Evolutionary conservation across 2,888 invertebrate species (phyloP).

Genomic region (Ophonus ardosiacus): DNA sequence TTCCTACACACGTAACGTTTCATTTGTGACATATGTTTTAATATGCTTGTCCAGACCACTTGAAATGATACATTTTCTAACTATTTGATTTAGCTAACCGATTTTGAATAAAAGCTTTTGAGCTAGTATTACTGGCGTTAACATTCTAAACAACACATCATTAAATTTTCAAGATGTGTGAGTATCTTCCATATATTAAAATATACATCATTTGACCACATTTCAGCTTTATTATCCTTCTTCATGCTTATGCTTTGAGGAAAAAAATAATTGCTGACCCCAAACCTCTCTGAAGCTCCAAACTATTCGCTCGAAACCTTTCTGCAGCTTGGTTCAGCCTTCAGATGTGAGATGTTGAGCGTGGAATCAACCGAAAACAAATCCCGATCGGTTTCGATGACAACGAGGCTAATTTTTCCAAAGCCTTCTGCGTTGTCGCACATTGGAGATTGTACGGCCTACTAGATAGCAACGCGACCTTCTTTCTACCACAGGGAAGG

Average conservation of each 20-base stretch:
- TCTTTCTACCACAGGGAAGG: neutral
- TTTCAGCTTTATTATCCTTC: neutral
- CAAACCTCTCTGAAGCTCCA: too few relatives aligned
- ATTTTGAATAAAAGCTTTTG: too few relatives aligned
- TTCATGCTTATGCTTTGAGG: neutral
- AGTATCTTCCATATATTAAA: neutral
- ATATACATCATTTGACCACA: neutral
- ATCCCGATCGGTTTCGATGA: slow-evolving; percentile 62
- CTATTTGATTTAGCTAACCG: too few relatives aligned
- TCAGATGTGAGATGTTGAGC: slow-evolving; percentile 11
- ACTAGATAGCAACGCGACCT: slow-evolving; percentile 40
- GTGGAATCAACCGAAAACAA: slow-evolving; percentile 59
- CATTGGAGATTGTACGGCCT: slow-evolving; percentile 39
- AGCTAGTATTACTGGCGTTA: too few relatives aligned
- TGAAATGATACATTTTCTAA: too few relatives aligned
- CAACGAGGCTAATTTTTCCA: slow-evolving; percentile 61
- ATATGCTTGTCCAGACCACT: too few relatives aligned
- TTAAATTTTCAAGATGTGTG: too few relatives aligned
- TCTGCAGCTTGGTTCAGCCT: neutral
- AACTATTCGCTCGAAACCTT: neutral
- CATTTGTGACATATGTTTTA: too few relatives aligned
- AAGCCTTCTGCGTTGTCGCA: slow-evolving; percentile 58
- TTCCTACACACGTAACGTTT: too few relatives aligned
- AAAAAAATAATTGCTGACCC: neutral
- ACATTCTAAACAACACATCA: too few relatives aligned